These are phyloP conservation scores for Microcaecilia unicolor DNA, from an alignment of 2,797 vertebrate genomes.

Conservation along the genomic window DNA sequence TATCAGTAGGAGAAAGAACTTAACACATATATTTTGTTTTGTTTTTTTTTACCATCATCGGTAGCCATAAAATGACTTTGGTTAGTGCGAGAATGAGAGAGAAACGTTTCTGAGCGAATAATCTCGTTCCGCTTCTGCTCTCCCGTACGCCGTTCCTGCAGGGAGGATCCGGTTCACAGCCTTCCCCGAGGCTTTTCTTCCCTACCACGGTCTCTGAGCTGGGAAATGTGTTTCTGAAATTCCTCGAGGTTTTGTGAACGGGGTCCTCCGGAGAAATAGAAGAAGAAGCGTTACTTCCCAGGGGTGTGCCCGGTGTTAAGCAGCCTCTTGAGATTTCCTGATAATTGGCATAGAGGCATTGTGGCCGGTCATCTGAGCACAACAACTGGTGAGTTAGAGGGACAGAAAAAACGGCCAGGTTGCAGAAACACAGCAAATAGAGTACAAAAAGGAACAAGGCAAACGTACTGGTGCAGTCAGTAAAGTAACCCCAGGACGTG, in stretches of 20 bases:
- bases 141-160: background rate
- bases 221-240: conserved; percentile 42
- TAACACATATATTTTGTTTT: too few species aligned
- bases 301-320: conserved; percentile 46
- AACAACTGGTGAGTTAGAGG: conserved; percentile 77
- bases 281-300: conserved; percentile 43
- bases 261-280: conserved; percentile 56
- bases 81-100: conserved; percentile 82
- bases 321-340: conserved; percentile 48
- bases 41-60: conserved; percentile 94
- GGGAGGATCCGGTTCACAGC: background rate
- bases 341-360: conserved; percentile 44
- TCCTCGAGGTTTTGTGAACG: conserved; percentile 46
- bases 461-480: conserved; percentile 65
- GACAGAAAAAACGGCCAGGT: conserved; percentile 62
- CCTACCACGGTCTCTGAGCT: conserved; percentile 22
- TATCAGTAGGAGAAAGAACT: too few species aligned
- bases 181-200: conserved; percentile 32
- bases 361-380: conserved; percentile 75
- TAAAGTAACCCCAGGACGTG: conserved; percentile 78
- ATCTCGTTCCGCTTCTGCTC: conserved; percentile 44
- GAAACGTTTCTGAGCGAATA: conserved; percentile 87
- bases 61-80: conserved; percentile 85
- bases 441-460: conserved; percentile 61
- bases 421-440: conserved; percentile 70